Percentiles rank a stretch among this genome's conserved stretches.
These are phyloP conservation scores for Corythornis vintsioides DNA, from an alignment of 2,113 vertebrate genomes.

Conservation along the genomic window DNA sequence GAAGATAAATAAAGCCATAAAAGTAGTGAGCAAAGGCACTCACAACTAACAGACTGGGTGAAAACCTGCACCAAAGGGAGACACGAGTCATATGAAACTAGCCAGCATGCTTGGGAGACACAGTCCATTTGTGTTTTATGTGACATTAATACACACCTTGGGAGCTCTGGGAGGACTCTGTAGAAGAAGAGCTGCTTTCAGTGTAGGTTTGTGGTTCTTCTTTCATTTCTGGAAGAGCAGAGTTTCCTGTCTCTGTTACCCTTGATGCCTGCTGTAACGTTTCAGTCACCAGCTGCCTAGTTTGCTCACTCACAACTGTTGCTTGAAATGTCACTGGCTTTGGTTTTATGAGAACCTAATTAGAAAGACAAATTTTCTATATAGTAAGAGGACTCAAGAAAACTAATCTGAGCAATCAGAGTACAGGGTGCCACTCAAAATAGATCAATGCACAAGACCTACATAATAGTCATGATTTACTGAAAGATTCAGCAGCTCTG, in stretches of 20 bases:
- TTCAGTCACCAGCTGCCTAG: conserved; percentile 94
- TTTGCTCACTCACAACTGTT: conserved; percentile 93
- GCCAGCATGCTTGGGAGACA: background rate
- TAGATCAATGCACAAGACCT: background rate
- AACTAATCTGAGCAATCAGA: background rate
- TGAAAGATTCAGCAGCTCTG: background rate
- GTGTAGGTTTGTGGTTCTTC: conserved; percentile 80
- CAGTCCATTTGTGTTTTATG: background rate
- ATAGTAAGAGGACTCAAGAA: conserved; percentile 13
- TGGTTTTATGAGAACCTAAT: conserved; percentile 96
- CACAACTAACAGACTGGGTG: background rate
- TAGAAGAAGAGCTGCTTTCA: conserved; percentile 81
- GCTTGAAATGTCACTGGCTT: conserved; percentile 96
- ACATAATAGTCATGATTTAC: background rate
- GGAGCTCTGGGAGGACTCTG: conserved; percentile 82
- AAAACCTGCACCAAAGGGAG: background rate
- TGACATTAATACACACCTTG: conserved; percentile 75
- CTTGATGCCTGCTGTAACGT: conserved; percentile 93
- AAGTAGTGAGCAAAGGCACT: background rate
- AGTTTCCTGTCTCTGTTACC: conserved; percentile 76
- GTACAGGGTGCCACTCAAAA: background rate
- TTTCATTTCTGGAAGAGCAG: conserved; percentile 82
- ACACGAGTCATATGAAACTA: background rate
- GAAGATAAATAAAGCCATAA: background rate
- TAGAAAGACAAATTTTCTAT: conserved; percentile 9